A percentile compares a stretch with the other conserved stretches of the same genome.
Conservation (phyloP, 64 coral and sea anemone genomes). For the Stylophora pistillata region DNA sequence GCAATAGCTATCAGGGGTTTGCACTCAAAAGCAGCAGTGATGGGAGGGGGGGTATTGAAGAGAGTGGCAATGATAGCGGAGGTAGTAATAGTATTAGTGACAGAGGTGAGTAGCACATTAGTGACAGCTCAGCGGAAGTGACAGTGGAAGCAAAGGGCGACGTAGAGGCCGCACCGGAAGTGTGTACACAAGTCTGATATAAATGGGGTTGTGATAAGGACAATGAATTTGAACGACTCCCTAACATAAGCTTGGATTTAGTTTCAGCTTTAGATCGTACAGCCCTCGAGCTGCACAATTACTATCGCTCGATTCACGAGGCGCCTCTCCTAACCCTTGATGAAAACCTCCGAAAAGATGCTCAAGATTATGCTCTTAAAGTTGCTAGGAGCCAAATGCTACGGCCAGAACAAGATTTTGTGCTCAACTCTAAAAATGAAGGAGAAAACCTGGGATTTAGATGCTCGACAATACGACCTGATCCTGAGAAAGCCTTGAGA, state of each 20-base stretch:
- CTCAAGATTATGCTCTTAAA: background rate
- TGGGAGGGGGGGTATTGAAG: too few relatives aligned
- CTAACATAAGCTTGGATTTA: background rate
- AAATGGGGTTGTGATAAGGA: too few relatives aligned
- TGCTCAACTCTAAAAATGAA: constrained; percentile 8
- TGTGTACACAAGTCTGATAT: too few relatives aligned
- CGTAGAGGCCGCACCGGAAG: too few relatives aligned
- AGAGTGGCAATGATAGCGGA: too few relatives aligned
- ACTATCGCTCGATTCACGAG: constrained; percentile 21
- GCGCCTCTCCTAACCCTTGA: constrained; percentile 1
- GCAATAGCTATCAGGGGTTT: too few relatives aligned
- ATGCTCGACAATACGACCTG: constrained; percentile 9
- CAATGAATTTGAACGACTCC: background rate
- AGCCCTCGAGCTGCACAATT: constrained; percentile 1
- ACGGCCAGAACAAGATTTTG: constrained; percentile 4
- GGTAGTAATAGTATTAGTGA: too few relatives aligned
- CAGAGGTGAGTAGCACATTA: too few relatives aligned
- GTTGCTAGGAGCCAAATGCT: background rate
- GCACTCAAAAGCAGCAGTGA: too few relatives aligned
- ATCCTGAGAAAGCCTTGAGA: background rate
- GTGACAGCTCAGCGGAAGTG: too few relatives aligned
- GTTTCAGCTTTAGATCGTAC: background rate
- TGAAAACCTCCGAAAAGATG: background rate
- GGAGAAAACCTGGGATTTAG: constrained; percentile 26
- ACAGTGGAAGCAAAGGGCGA: too few relatives aligned